Evolutionary conservation across 2,113 vertebrate genomes (phyloP).

Genomic region (Takifugu flavidus): DNA sequence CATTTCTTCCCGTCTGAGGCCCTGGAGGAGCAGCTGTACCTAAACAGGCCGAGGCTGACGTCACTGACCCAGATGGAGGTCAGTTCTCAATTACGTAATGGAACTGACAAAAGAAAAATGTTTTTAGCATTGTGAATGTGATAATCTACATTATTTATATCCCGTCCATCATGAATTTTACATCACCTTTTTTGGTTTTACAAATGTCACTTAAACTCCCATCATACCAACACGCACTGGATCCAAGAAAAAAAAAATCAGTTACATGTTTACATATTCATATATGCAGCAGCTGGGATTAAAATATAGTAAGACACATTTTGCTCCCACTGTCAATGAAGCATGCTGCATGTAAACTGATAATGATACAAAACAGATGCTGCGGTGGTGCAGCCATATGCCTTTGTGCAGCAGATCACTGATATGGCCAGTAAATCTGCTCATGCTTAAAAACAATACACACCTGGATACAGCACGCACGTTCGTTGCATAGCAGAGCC

Average conservation of each 20-base stretch:
- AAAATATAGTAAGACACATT: not conserved
- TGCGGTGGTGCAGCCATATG: constrained; percentile 22
- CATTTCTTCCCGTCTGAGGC: constrained; percentile 93
- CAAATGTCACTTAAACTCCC: too few relatives aligned
- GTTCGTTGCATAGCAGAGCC: constrained; percentile 2
- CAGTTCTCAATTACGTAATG: constrained; percentile 10
- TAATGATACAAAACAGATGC: constrained; percentile 32
- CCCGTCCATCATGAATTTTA: too few relatives aligned
- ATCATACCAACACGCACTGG: not conserved
- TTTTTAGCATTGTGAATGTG: too few relatives aligned
- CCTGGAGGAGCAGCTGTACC: constrained; percentile 96
- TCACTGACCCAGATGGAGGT: constrained; percentile 89
- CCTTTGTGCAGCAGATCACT: constrained; percentile 25
- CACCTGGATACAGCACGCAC: constrained; percentile 35
- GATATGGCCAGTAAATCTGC: constrained; percentile 29
- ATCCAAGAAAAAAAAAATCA: not conserved
- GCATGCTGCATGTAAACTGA: constrained; percentile 20
- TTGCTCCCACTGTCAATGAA: constrained; percentile 3
- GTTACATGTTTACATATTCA: not conserved
- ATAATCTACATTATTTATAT: too few relatives aligned
- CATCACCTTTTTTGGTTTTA: too few relatives aligned
- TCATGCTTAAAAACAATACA: constrained; percentile 44
- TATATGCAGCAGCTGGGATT: constrained; percentile 3
- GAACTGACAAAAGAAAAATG: too few relatives aligned
- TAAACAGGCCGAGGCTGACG: constrained; percentile 88